phyloP scores from a whole-genome alignment of 2,888 invertebrate genomes.

The Euspilapteryx auroguttella region DNA sequence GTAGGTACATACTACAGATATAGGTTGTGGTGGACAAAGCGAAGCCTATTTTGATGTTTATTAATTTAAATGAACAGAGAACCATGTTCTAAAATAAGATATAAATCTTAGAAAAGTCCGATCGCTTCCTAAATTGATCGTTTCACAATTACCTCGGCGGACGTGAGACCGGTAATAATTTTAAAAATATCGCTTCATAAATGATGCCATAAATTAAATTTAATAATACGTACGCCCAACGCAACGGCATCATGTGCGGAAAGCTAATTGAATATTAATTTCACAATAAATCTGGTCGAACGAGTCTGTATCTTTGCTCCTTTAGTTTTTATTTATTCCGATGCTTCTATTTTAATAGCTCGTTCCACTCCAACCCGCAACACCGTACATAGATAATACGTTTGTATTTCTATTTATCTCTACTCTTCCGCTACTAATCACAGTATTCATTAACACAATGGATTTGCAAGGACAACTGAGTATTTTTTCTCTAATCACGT shows the following conservation, averaged over 20 bases:
- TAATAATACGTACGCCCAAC: constrained; percentile 56
- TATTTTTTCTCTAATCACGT: not conserved
- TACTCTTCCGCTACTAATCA: too few relatives aligned
- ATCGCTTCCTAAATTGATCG: constrained; percentile 25
- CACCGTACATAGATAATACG: too few relatives aligned
- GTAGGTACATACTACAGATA: too few relatives aligned
- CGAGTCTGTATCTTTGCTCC: constrained; percentile 22
- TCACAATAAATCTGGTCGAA: constrained; percentile 51
- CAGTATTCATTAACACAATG: too few relatives aligned
- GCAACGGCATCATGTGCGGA: constrained; percentile 54
- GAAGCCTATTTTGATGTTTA: too few relatives aligned
- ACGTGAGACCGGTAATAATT: constrained; percentile 44
- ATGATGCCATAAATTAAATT: constrained; percentile 57
- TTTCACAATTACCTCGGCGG: constrained; percentile 33
- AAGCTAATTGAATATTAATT: constrained; percentile 62
- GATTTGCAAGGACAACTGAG: too few relatives aligned
- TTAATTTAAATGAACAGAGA: too few relatives aligned
- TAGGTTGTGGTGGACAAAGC: too few relatives aligned
- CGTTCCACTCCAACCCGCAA: too few relatives aligned
- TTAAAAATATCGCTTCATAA: constrained; percentile 51
- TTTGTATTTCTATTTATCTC: too few relatives aligned
- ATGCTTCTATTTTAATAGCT: not conserved
- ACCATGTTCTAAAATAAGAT: constrained; percentile 5
- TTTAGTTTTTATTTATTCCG: constrained; percentile 27
- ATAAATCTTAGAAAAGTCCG: constrained; percentile 10